phyloP scores from a whole-genome alignment of 2,888 invertebrate species.

The Cyclophora punctaria region DNA sequence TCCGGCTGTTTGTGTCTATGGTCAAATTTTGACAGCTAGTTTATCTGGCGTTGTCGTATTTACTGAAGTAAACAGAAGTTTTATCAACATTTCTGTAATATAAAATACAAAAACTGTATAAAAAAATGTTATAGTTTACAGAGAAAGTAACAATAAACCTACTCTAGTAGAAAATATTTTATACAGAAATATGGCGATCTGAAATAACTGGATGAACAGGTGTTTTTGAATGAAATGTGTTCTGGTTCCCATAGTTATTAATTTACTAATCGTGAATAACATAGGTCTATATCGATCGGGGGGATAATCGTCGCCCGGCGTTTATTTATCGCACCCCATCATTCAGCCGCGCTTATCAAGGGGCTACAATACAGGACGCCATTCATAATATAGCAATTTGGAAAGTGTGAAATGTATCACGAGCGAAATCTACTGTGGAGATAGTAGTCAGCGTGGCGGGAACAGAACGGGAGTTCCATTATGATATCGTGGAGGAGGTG shows the following conservation, averaged over 20 bases:
- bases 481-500: slow-evolving; percentile 53
- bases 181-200: slow-evolving; percentile 47
- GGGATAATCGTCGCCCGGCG: slow-evolving; percentile 28
- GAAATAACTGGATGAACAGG: slow-evolving; percentile 85
- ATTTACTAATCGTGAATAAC: slow-evolving; percentile 68
- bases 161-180: slow-evolving; percentile 1
- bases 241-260: slow-evolving; percentile 70
- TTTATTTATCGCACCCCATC: slow-evolving; percentile 9
- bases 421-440: slow-evolving; percentile 21
- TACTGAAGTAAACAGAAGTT: slow-evolving; percentile 56
- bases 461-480: slow-evolving; percentile 26
- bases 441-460: slow-evolving; percentile 26
- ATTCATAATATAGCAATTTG: neutral
- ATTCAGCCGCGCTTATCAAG: slow-evolving; percentile 6
- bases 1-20: slow-evolving; percentile 54
- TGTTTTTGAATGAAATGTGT: slow-evolving; percentile 83
- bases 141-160: slow-evolving; percentile 3
- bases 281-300: slow-evolving; percentile 66
- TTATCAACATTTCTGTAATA: slow-evolving; percentile 18
- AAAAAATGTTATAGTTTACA: too few species aligned
- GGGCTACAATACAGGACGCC: slow-evolving; percentile 14
- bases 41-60: slow-evolving; percentile 66
- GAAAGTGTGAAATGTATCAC: slow-evolving; percentile 11
- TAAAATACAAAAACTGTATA: slow-evolving; percentile 7
- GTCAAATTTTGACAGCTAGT: slow-evolving; percentile 63